phyloP scores from a whole-genome alignment of 2,888 invertebrate genomes.

The Xestia c-nigrum region DNA sequence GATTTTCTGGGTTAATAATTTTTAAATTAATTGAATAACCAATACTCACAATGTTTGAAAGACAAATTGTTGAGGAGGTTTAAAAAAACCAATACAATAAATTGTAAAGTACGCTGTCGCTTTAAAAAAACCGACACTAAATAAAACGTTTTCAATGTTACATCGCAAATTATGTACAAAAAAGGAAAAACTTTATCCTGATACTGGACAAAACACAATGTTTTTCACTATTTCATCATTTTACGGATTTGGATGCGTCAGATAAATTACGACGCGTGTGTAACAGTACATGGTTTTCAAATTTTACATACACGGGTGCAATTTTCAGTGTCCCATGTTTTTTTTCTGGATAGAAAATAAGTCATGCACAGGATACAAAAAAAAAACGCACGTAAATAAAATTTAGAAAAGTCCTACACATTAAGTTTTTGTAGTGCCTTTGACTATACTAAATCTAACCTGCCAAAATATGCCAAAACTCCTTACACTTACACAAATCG shows the following conservation, averaged over 20 bases:
- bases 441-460: background rate
- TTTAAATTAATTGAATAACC: background rate
- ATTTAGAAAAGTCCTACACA: background rate
- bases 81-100: background rate
- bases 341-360: constrained; percentile 3
- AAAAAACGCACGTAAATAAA: background rate
- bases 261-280: constrained; percentile 31
- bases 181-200: background rate
- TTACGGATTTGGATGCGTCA: constrained; percentile 22
- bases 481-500: background rate
- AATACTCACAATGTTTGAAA: background rate
- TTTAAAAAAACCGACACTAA: background rate
- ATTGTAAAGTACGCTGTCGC: background rate
- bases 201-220: constrained; percentile 5
- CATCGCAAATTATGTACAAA: background rate
- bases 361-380: background rate
- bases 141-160: constrained; percentile 6
- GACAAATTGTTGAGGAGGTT: background rate
- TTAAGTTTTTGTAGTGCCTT: background rate
- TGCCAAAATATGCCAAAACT: background rate
- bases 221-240: constrained; percentile 41
- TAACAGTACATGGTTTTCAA: constrained; percentile 32
- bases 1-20: background rate
- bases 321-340: constrained; percentile 15
- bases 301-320: constrained; percentile 16